Base-by-base conservation (phyloP, 2,888 invertebrate genomes). In the Lasioglossum morio region DNA sequence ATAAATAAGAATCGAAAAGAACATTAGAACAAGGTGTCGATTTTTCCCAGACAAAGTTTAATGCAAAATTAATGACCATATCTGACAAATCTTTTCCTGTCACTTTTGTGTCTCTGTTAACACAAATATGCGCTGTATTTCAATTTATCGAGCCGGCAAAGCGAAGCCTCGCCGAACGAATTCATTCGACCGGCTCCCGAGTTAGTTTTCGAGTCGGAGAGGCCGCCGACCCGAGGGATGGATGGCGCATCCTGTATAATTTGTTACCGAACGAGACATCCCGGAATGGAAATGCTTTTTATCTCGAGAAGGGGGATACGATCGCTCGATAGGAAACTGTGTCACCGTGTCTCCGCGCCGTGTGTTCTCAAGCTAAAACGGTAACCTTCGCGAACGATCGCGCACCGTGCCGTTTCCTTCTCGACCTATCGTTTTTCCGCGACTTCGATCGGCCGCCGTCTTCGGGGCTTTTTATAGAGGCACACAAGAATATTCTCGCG, bases 201-300 rank as follows among this genome's bases (percentile, higher is more conserved):
- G 27, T 63, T 63, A 63, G 63, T 63, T 63, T 63, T 30, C 63
- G 63, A 14, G 63, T 2, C 5, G 16, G 30, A 63, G 27, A 63
- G 63, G 30, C 30, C 30, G 63, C 66, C 66, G 66, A 66, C 66
- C 66, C 66, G 34, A 30, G 66, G 34, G 66, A 66, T 66, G 66
- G 66, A 66, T 66, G 66, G 66, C 66, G 66, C 34, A 34, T 66
- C 66, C 66, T 34, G 66, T 69, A 34, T 40, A 69, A 69, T 69
- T 69, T 69, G 48, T 48, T 34, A 53, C 48, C 37, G 73, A 74
- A 74, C 48, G 73, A 34, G 69, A 69, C 69, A 37, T 37, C 69
- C 69, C 5, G 40, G 69, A 69, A 69, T 69, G 69, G 69, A 69
- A 69, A 69, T 40, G 69, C 37, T 69, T 69, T 69, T 69, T 69